Evolutionary conservation across 1,140 invertebrate species (phyloP).

Genomic region (Apis cerana): DNA sequence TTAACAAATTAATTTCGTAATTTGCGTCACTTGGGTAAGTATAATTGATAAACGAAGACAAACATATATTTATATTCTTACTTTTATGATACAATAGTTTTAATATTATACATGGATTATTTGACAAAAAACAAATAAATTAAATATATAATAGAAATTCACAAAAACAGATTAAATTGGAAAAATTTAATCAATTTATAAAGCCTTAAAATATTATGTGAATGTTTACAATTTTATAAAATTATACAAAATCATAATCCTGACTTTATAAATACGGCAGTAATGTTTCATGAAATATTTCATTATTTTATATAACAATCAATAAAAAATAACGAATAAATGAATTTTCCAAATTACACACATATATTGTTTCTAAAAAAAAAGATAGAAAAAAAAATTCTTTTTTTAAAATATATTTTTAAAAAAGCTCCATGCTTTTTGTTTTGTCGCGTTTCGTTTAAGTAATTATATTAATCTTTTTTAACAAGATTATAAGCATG

Average conservation of each 20-base stretch:
- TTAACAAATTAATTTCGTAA: neutral
- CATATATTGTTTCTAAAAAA: conserved; percentile 17
- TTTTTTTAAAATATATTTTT: neutral
- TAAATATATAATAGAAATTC: conserved; percentile 3
- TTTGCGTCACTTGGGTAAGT: neutral
- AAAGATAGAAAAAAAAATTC: neutral
- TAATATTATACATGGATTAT: conserved; percentile 17
- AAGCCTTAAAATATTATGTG: neutral
- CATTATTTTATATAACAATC: conserved; percentile 30
- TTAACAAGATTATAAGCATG: conserved; percentile 11
- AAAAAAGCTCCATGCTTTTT: neutral
- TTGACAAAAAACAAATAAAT: neutral
- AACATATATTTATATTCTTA: conserved; percentile 37
- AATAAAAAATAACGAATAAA: conserved; percentile 15
- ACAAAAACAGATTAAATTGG: neutral
- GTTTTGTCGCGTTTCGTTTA: neutral
- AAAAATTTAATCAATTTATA: conserved; percentile 6
- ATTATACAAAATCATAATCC: neutral
- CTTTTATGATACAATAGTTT: conserved; percentile 31
- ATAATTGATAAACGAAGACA: conserved; percentile 11
- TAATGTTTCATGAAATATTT: conserved; percentile 20
- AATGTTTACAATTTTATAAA: neutral
- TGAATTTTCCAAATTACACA: neutral
- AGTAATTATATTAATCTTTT: neutral
- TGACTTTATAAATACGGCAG: neutral